Conservation (phyloP, 2,113 vertebrate genomes). For the Coregonus clupeaformis region DNA sequence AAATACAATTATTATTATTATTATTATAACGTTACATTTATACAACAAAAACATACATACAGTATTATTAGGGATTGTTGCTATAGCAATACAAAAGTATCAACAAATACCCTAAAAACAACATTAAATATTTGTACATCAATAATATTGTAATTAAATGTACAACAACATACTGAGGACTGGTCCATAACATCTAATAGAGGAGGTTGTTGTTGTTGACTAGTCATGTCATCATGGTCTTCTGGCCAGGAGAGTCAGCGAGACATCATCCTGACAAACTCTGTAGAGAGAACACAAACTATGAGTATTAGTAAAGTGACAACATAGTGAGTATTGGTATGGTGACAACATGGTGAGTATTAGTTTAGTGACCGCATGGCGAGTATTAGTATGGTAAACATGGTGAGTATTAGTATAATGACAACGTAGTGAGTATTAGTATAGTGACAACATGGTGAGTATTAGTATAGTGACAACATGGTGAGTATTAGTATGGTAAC, state of each 20-base stretch:
- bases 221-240: background rate
- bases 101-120: slow-evolving; percentile 31
- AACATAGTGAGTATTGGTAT: background rate
- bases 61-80: slow-evolving; percentile 25
- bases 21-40: slow-evolving; percentile 27
- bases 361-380: background rate
- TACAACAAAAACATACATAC: slow-evolving; percentile 28
- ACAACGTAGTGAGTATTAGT: no score
- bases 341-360: background rate
- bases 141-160: slow-evolving; percentile 8
- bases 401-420: background rate
- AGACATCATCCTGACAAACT: slow-evolving; percentile 74
- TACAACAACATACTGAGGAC: slow-evolving; percentile 23
- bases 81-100: slow-evolving; percentile 18
- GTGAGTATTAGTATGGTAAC: no score
- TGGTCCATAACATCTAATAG: slow-evolving; percentile 19
- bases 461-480: background rate
- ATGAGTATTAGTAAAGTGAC: background rate
- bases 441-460: background rate
- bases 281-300: slow-evolving; percentile 38
- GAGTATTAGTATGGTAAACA: background rate
- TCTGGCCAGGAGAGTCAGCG: slow-evolving; percentile 48
- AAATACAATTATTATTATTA: background rate
- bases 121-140: slow-evolving; percentile 35
- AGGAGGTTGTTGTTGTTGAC: background rate